Percentiles rank a stretch among this genome's conserved stretches.
These are phyloP conservation scores for Marronus borbonicus DNA, from an alignment of 2,888 invertebrate genomes.

Conservation along the genomic window DNA sequence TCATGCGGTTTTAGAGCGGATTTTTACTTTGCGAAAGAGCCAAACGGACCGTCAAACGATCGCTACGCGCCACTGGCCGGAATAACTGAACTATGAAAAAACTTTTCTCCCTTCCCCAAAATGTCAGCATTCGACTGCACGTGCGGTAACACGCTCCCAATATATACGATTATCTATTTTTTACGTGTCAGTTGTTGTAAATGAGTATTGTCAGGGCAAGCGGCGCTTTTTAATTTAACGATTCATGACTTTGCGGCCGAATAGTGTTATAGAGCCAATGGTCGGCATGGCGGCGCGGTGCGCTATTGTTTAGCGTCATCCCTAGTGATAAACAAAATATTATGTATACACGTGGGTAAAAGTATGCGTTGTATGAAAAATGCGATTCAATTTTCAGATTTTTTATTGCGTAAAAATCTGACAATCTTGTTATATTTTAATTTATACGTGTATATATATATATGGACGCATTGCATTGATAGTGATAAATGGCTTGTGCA, in stretches of 20 bases:
- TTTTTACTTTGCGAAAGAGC: conserved; percentile 24
- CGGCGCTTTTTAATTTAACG: conserved; percentile 35
- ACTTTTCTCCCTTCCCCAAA: not conserved
- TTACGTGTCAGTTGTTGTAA: conserved; percentile 38
- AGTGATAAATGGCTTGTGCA: too few species aligned
- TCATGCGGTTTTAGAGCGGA: conserved; percentile 32
- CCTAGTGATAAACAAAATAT: conserved; percentile 20
- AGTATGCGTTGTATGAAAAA: not conserved
- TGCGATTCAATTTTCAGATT: conserved; percentile 18
- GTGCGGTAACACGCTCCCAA: not conserved
- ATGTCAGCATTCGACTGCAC: conserved; percentile 11
- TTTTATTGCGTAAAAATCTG: not conserved
- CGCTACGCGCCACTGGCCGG: not conserved
- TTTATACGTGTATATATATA: too few species aligned
- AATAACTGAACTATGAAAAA: conserved; percentile 6
- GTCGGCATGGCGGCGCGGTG: not conserved
- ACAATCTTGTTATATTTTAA: too few species aligned
- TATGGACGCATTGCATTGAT: too few species aligned
- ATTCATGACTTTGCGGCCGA: conserved; percentile 3
- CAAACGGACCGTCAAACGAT: conserved; percentile 34
- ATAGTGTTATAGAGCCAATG: conserved; percentile 2
- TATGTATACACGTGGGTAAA: not conserved
- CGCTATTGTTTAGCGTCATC: conserved; percentile 13
- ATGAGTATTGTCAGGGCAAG: conserved; percentile 17
- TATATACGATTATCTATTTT: conserved; percentile 31